Evolutionary conservation across 2,113 vertebrate species (phyloP).

Genomic region (Sialia sialis): DNA sequence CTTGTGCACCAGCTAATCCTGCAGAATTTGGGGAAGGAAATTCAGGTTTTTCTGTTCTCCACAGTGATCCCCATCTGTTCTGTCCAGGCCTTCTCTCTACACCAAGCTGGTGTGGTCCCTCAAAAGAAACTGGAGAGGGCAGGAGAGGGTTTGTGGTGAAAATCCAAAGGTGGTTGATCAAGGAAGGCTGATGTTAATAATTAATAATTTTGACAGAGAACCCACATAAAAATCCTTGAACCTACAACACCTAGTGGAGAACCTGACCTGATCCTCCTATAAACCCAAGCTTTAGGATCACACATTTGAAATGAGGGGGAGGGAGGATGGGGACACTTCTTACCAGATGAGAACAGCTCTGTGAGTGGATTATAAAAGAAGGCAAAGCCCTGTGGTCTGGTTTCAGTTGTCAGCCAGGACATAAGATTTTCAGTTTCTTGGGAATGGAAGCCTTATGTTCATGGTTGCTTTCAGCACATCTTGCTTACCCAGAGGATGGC

Average conservation of each 20-base stretch:
- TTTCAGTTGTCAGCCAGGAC: background rate
- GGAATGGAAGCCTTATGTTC: background rate
- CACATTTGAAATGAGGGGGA: background rate
- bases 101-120: background rate
- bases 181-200: background rate
- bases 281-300: background rate
- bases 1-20: background rate
- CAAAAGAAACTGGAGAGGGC: background rate
- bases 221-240: background rate
- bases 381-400: background rate
- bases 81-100: background rate
- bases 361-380: background rate
- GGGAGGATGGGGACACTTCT: background rate
- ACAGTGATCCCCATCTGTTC: background rate
- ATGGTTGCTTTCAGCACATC: background rate
- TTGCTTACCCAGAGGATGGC: background rate
- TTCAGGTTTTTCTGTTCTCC: background rate
- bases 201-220: background rate
- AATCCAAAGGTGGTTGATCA: background rate
- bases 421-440: background rate
- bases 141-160: background rate
- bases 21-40: background rate
- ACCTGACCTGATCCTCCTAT: background rate
- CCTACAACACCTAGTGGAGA: background rate
- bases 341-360: background rate